Evolutionary conservation across 2,113 vertebrate genomes (phyloP).

Genomic region (Myrmecophaga tridactyla): DNA sequence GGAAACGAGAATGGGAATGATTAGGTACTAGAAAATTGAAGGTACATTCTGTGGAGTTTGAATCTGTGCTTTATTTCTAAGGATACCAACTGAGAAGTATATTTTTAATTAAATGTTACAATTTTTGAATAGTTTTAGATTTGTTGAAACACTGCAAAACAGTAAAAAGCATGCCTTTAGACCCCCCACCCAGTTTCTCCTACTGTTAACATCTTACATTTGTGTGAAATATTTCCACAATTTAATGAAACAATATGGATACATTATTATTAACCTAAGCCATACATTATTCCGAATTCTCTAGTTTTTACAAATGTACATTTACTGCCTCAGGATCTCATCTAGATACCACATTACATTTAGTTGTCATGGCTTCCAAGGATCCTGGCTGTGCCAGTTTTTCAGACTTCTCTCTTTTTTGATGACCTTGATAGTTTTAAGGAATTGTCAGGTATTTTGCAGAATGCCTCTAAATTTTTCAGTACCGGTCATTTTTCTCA

Average conservation of each 20-base stretch:
- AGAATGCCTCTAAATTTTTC: neutral
- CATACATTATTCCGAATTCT: neutral
- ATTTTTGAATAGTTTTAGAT: neutral
- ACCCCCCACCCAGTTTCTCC: neutral
- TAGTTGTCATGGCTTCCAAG: neutral
- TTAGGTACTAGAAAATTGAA: slow-evolving; percentile 1
- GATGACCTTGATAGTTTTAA: neutral
- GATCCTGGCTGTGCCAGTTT: neutral
- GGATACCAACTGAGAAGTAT: neutral
- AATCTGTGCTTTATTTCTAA: slow-evolving; percentile 1
- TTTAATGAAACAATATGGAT: neutral
- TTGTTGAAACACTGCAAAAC: neutral
- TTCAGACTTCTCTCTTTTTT: neutral
- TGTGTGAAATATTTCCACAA: neutral
- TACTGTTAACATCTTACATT: neutral
- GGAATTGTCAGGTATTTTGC: neutral
- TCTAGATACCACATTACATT: neutral
- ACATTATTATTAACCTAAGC: neutral
- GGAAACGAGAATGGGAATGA: slow-evolving; percentile 36
- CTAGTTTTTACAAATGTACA: neutral
- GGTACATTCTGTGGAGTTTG: neutral
- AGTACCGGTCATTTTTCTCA: neutral
- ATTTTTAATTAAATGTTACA: neutral
- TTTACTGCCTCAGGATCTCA: neutral
- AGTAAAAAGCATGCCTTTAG: neutral